phyloP scores from a whole-genome alignment of 2,888 invertebrate genomes.

The Stictocephala bisonia region DNA sequence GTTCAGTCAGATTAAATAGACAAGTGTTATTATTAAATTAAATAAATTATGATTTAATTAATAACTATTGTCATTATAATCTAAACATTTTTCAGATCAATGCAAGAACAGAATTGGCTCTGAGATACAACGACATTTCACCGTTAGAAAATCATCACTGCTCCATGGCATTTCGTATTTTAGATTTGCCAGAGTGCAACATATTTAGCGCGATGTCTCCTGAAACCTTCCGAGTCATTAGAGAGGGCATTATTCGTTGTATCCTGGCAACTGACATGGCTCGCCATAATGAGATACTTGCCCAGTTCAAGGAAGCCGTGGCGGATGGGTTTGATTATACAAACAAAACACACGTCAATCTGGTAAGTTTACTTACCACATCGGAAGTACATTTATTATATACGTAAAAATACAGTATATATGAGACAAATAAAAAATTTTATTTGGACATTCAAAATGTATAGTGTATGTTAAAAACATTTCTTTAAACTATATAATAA shows the following conservation, averaged over 20 bases:
- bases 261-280: slow-evolving; percentile 85
- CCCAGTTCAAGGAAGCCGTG: slow-evolving; percentile 75
- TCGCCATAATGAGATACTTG: slow-evolving; percentile 80
- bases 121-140: slow-evolving; percentile 87
- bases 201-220: slow-evolving; percentile 75
- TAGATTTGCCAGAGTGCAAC: slow-evolving; percentile 83
- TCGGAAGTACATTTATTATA: too few relatives aligned
- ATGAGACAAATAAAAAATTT: too few relatives aligned
- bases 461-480: too few relatives aligned
- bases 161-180: slow-evolving; percentile 83
- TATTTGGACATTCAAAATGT: too few relatives aligned
- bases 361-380: too few relatives aligned
- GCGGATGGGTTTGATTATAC: slow-evolving; percentile 73
- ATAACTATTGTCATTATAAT: too few relatives aligned
- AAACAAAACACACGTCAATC: slow-evolving; percentile 77
- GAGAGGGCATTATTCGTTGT: slow-evolving; percentile 83
- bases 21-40: too few relatives aligned
- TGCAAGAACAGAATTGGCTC: slow-evolving; percentile 83
- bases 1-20: too few relatives aligned
- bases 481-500: too few relatives aligned
- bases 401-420: too few relatives aligned
- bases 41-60: too few relatives aligned
- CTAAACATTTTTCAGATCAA: slow-evolving; percentile 75
- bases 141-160: slow-evolving; percentile 89
- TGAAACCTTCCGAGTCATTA: slow-evolving; percentile 66